phyloP scores from a whole-genome alignment of 1,140 invertebrate genomes.

The Hyphantria cunea region DNA sequence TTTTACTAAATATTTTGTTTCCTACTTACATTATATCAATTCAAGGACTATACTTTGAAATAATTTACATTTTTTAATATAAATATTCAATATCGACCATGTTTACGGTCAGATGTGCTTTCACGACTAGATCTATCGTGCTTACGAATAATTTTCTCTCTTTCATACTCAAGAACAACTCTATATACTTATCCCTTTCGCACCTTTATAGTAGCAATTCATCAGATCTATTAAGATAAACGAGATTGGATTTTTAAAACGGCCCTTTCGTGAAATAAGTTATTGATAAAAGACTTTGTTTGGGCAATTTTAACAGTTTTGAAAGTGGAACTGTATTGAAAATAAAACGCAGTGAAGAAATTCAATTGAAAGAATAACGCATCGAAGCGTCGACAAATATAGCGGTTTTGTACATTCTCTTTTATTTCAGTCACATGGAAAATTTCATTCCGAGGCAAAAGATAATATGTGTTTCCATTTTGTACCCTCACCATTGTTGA shows the following conservation, averaged over 20 bases:
- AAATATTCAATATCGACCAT: conserved; percentile 23
- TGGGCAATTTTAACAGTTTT: neutral
- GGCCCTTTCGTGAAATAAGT: neutral
- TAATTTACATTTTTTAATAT: conserved; percentile 43
- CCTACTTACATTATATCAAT: conserved; percentile 53
- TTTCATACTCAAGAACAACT: conserved; percentile 11
- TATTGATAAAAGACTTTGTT: conserved; percentile 2
- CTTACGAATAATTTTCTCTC: conserved; percentile 23
- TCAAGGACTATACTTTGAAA: conserved; percentile 45
- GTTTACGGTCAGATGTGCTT: conserved; percentile 19
- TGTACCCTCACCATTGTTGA: neutral
- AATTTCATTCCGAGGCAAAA: conserved; percentile 14
- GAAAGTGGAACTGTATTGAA: neutral
- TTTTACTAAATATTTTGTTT: conserved; percentile 62
- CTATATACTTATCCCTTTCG: conserved; percentile 1
- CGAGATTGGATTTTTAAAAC: neutral
- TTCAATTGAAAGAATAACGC: conserved; percentile 8
- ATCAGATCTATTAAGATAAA: neutral
- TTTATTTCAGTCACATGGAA: conserved; percentile 8
- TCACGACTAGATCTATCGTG: conserved; percentile 34
- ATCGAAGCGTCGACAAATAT: conserved; percentile 2
- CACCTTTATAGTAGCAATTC: neutral
- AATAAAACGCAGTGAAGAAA: neutral
- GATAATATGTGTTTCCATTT: neutral
- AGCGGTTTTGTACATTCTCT: neutral